A percentile compares a stretch with the other conserved stretches of the same genome.
phyloP scores from a whole-genome alignment of 2,797 vertebrate species.

The Limnodromus scolopaceus region DNA sequence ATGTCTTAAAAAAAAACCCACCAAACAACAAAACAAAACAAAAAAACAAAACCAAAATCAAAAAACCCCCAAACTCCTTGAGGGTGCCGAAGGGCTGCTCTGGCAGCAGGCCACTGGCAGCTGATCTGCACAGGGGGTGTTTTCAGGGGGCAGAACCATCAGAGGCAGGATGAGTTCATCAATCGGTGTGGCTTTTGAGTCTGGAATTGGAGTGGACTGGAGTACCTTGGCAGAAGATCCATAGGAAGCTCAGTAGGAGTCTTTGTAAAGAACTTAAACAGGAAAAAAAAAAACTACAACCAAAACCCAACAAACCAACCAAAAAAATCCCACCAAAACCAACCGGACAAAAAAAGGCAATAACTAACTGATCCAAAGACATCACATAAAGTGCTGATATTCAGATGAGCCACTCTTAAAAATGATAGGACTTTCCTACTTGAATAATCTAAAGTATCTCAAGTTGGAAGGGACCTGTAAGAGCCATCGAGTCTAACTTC shows the following conservation, averaged over 20 bases:
- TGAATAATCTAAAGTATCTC: not conserved
- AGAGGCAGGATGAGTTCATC: not conserved
- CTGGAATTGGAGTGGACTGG: not conserved
- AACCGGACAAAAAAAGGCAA: no score
- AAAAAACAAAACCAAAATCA: no score
- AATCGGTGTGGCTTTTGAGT: not conserved
- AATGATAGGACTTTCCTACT: not conserved
- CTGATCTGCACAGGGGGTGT: not conserved
- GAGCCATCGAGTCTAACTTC: not conserved
- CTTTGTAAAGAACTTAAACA: not conserved
- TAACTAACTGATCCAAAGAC: not conserved
- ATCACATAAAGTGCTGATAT: not conserved
- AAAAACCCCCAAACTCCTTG: rapidly evolving
- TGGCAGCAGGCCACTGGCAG: not conserved
- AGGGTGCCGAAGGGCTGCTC: not conserved
- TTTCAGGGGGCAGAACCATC: not conserved
- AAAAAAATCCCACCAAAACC: no score
- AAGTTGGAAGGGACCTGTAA: not conserved
- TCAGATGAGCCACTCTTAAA: not conserved
- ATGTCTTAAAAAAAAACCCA: not conserved
- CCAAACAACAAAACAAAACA: no score
- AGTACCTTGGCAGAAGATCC: not conserved
- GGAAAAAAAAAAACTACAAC: no score
- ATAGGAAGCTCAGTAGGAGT: not conserved
- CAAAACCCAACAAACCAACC: no score